Conservation (phyloP, 2,888 invertebrate genomes). For the Stenodema calcarata region DNA sequence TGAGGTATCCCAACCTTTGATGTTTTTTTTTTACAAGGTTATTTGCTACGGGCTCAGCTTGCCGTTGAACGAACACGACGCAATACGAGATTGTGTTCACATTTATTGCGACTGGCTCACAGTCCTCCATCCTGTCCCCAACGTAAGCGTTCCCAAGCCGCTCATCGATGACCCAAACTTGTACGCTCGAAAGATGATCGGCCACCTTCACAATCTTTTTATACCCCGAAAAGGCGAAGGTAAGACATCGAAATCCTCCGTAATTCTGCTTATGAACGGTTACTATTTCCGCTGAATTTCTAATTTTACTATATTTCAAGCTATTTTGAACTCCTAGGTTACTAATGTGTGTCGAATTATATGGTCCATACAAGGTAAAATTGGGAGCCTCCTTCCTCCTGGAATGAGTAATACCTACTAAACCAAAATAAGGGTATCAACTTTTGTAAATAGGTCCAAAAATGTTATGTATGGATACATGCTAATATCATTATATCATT, state of each 20-base stretch:
- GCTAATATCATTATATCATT: too few relatives aligned
- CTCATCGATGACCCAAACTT: slow-evolving; percentile 87
- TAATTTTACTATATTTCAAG: too few relatives aligned
- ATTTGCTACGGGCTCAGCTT: slow-evolving; percentile 91
- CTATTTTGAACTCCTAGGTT: too few relatives aligned
- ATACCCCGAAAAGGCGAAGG: slow-evolving; percentile 92
- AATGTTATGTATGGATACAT: too few relatives aligned
- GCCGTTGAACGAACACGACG: slow-evolving; percentile 89
- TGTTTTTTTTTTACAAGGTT: slow-evolving; percentile 66
- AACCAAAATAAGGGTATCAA: too few relatives aligned
- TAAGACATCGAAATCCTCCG: slow-evolving; percentile 62
- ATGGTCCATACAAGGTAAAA: too few relatives aligned
- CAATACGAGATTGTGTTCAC: slow-evolving; percentile 93
- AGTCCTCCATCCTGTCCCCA: slow-evolving; percentile 81
- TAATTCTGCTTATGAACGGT: background rate
- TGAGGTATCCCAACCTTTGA: too few relatives aligned
- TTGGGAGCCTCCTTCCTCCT: too few relatives aligned
- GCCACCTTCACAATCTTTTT: slow-evolving; percentile 93
- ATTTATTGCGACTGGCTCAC: slow-evolving; percentile 97
- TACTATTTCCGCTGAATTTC: too few relatives aligned
- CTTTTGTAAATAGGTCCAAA: too few relatives aligned
- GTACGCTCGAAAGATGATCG: slow-evolving; percentile 88
- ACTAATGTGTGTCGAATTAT: too few relatives aligned
- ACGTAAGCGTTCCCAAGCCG: slow-evolving; percentile 87
- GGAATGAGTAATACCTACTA: too few relatives aligned